These are phyloP conservation scores for Eristalinus aeneus DNA, from an alignment of 2,888 invertebrate genomes.

Conservation along the genomic window DNA sequence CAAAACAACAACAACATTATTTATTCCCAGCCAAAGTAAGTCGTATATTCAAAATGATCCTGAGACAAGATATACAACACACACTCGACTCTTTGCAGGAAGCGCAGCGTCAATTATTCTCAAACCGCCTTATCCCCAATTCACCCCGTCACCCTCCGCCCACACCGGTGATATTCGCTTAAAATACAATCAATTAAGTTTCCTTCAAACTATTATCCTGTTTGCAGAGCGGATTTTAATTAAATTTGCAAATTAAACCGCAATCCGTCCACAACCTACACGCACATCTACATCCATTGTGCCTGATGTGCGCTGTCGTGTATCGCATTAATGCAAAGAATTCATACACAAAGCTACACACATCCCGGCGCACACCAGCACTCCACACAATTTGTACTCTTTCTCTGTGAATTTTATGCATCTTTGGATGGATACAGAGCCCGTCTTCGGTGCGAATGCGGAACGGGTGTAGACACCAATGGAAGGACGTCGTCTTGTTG, in stretches of 20 bases:
- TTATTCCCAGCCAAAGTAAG: too few relatives aligned
- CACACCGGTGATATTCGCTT: slow-evolving; percentile 56
- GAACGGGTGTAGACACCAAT: background rate
- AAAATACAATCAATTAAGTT: slow-evolving; percentile 73
- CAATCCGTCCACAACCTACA: slow-evolving; percentile 70
- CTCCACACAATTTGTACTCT: slow-evolving; percentile 12
- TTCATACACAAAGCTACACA: background rate
- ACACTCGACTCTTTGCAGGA: too few relatives aligned
- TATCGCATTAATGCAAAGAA: slow-evolving; percentile 5
- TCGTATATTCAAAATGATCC: too few relatives aligned
- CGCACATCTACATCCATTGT: slow-evolving; percentile 2
- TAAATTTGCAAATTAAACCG: slow-evolving; percentile 76
- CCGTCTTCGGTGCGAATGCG: background rate
- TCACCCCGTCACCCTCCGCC: background rate
- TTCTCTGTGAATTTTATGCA: background rate
- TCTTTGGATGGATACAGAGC: background rate
- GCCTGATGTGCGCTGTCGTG: background rate
- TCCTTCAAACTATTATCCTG: slow-evolving; percentile 73
- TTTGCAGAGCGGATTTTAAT: slow-evolving; percentile 73
- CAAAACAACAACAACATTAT: too few relatives aligned
- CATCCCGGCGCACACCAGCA: slow-evolving; percentile 2
- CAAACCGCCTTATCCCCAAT: background rate
- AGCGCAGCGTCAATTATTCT: too few relatives aligned
- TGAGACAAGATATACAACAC: too few relatives aligned
- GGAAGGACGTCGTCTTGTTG: slow-evolving; percentile 38